Evolutionary conservation across 2,797 vertebrate genomes (phyloP), one percentile per base, ranked within the genome.

Genomic region (Molossus alvarezi): DNA sequence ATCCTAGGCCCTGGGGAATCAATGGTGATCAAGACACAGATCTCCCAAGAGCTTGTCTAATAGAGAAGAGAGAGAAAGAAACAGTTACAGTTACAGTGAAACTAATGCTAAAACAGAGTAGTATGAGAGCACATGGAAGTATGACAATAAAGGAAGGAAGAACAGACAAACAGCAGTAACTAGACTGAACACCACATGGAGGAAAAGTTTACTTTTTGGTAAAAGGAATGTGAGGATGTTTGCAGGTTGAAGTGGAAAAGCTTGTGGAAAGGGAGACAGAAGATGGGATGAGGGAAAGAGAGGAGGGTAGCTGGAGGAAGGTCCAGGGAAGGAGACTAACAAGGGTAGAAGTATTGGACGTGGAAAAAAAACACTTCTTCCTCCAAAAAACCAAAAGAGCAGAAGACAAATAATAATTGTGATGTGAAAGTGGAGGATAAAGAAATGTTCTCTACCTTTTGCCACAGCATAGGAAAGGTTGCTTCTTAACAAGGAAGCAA

Each of bases 401-500:
- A 95, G 73, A 75, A 76, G 29, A 86, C 23, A 17, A 62, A 55
- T 92, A 88, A 90, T 4, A 62, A 81, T 0, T n/a, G 48, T 72
- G 57, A 90, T 29, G 55, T 9, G 20, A 45, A 90, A 87, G 51
- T 5, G 11, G 9, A 77, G 20, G 3, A 4, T 65, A 71, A 92
- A 83, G 9, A 95, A 90, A 91, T 53, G n/a, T 37, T 23, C 21
- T 73, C 58, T 75, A 57, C 53, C 2, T 69, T 83, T 55, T 84
- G 83, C 33, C 33, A 67, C 48, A 45, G 91, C 27, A 72, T 20
- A 80, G n/a, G 33, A 55, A 91, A 95, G 23, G 67, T 0, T 57
- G 60, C 27, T 73, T 96, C 73, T 91, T 57, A 80, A 25, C 33
- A 88, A 81, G 73, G 81, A 69, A 75, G 41, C 41, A 95, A 77